Conservation (phyloP, 2,113 vertebrate genomes). For the Spea bombifrons region DNA sequence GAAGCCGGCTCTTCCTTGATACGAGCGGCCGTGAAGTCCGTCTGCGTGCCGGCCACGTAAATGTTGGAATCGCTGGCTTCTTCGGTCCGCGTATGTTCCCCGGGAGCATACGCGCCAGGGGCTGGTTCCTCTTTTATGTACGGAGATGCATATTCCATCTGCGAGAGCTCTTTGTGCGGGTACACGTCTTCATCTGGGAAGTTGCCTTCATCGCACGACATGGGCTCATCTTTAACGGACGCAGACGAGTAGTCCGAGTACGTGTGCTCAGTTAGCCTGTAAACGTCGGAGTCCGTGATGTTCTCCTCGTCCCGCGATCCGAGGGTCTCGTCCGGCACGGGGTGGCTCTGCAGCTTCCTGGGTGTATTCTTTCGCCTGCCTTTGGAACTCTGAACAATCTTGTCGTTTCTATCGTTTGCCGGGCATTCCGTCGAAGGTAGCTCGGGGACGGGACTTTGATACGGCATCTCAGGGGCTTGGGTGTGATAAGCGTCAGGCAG, state of each 20-base stretch:
- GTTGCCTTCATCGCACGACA: conserved; percentile 6
- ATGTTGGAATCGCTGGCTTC: background rate
- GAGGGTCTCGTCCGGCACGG: background rate
- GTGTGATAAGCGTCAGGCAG: background rate
- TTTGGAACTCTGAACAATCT: background rate
- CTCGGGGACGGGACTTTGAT: no score
- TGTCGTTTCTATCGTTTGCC: background rate
- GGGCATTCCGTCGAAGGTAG: background rate
- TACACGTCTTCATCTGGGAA: background rate
- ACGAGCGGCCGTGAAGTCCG: background rate
- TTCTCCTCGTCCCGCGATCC: background rate
- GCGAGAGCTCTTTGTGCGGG: background rate
- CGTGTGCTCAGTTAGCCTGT: background rate
- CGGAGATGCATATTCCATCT: background rate
- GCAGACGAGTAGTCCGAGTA: background rate
- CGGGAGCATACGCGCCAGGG: background rate
- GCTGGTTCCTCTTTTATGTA: background rate
- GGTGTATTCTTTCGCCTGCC: background rate
- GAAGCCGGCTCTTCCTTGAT: conserved; percentile 6
- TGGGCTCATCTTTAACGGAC: background rate
- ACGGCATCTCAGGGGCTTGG: no score
- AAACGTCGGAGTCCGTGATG: background rate
- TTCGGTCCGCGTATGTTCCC: background rate
- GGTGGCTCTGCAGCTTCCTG: background rate
- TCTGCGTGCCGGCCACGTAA: background rate